phyloP scores from a whole-genome alignment of 37 sponge, comb jelly and placozoan genomes.

The Cladorhizidae sp. region DNA sequence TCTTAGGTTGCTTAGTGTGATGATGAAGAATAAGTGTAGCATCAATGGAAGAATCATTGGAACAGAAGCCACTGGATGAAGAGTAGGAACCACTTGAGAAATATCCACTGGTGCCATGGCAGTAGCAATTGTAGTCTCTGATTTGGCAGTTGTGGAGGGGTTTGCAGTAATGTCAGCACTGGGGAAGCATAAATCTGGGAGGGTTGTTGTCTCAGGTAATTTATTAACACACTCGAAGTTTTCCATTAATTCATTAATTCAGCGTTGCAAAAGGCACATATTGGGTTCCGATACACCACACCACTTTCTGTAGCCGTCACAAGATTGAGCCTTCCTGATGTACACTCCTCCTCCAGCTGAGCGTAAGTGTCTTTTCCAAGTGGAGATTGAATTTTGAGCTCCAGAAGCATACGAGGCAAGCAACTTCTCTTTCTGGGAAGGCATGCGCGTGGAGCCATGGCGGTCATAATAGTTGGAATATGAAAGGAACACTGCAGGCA shows the following conservation, averaged over 20 bases:
- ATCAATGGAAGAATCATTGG: too few relatives aligned
- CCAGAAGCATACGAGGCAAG: not conserved
- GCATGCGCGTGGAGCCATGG: not conserved
- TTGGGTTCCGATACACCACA: not conserved
- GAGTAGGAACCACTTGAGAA: too few relatives aligned
- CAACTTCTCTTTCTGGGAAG: not conserved
- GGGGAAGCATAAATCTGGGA: too few relatives aligned
- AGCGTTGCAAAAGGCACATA: not conserved
- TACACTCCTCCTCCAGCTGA: not conserved
- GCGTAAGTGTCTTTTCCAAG: not conserved
- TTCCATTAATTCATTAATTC: too few relatives aligned
- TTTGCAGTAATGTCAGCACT: too few relatives aligned
- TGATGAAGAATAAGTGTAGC: constrained; percentile 15
- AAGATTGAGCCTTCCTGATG: not conserved
- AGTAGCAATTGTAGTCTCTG: too few relatives aligned
- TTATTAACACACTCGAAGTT: not conserved
- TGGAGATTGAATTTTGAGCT: not conserved
- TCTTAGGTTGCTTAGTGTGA: constrained; percentile 7
- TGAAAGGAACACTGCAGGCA: constrained; percentile 16
- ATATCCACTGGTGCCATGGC: too few relatives aligned
- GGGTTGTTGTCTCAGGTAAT: not conserved
- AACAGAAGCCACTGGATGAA: too few relatives aligned
- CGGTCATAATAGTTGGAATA: not conserved
- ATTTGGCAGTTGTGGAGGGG: too few relatives aligned
- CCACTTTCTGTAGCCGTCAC: not conserved